Percentiles rank a stretch among this genome's conserved stretches.
phyloP scores from a whole-genome alignment of 2,797 vertebrate genomes.

The Sebastes elongatus region DNA sequence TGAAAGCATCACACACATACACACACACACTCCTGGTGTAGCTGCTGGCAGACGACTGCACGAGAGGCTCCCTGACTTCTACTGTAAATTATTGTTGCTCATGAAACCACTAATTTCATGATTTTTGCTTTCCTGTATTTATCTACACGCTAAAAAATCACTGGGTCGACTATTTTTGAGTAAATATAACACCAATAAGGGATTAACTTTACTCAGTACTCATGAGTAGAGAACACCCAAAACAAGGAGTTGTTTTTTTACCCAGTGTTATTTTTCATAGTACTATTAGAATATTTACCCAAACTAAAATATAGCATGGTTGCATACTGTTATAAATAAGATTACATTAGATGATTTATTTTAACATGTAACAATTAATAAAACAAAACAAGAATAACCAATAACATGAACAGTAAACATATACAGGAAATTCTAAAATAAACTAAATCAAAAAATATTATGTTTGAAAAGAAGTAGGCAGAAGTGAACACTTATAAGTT shows the following conservation, averaged over 20 bases:
- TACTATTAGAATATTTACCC: not conserved
- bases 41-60: not conserved
- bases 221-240: not conserved
- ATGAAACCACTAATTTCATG: not conserved
- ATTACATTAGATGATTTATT: not conserved
- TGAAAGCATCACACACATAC: not conserved
- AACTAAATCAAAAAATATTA: not conserved
- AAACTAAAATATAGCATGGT: not conserved
- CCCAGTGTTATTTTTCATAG: not conserved
- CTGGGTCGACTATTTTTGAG: fast-evolving
- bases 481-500: no score
- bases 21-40: not conserved
- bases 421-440: not conserved
- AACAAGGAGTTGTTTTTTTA: not conserved
- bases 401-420: not conserved
- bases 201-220: not conserved
- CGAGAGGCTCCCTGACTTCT: not conserved
- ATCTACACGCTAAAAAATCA: not conserved
- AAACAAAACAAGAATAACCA: not conserved
- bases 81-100: not conserved
- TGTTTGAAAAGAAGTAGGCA: no score
- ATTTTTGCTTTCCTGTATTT: not conserved
- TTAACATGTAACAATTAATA: not conserved
- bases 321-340: not conserved
- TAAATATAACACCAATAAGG: not conserved